These are phyloP conservation scores for Oreamnos americanus DNA, from an alignment of 2,113 vertebrate genomes.

Conservation along the genomic window DNA sequence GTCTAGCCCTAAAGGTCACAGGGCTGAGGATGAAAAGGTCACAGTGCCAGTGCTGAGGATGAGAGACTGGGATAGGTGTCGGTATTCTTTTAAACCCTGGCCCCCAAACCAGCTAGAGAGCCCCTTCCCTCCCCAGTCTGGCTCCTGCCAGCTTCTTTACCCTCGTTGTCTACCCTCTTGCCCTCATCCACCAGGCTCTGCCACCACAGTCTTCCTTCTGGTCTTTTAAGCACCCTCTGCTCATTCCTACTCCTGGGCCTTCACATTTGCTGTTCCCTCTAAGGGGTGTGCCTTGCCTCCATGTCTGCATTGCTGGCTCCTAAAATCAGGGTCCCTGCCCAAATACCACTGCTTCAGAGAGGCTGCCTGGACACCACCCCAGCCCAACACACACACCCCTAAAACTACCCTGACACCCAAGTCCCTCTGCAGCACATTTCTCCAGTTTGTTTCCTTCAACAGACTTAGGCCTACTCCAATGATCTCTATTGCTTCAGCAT, in stretches of 20 bases:
- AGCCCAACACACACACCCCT: too few species aligned
- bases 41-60: fast-evolving
- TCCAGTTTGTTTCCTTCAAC: not conserved
- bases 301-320: not conserved
- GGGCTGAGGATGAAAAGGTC: not conserved
- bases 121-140: too few species aligned
- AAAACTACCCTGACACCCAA: not conserved
- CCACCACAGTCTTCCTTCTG: not conserved
- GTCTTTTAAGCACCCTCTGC: not conserved
- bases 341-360: not conserved
- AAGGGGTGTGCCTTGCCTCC: not conserved
- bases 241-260: not conserved
- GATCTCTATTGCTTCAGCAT: not conserved
- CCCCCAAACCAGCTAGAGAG: not conserved
- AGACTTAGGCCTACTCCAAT: not conserved
- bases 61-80: not conserved
- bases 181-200: not conserved
- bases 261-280: not conserved
- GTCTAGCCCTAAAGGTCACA: not conserved
- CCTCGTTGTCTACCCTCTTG: not conserved
- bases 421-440: not conserved
- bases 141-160: not conserved
- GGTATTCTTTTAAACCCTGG: not conserved
- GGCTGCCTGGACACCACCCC: not conserved
- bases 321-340: not conserved